A percentile compares a stretch with the other conserved stretches of the same genome.
Conservation (phyloP, 2,888 invertebrate genomes). For the Alloplasta piceator region DNA sequence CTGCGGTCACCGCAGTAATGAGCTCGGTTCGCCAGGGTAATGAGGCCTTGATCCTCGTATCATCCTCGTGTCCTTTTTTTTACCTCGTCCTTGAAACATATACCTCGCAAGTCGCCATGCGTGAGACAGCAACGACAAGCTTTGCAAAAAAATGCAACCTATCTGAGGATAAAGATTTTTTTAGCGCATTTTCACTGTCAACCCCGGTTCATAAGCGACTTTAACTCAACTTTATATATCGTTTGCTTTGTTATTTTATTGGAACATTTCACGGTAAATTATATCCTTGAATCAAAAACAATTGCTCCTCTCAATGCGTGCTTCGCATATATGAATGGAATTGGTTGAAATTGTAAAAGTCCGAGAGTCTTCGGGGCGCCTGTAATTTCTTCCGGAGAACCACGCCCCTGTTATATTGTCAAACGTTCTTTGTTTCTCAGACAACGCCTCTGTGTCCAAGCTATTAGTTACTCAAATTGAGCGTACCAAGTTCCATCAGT, state of each 20-base stretch:
- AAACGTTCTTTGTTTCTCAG: conserved; percentile 74
- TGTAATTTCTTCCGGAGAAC: conserved; percentile 43
- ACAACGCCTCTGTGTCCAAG: conserved; percentile 43
- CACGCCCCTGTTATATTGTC: conserved; percentile 74
- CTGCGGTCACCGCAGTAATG: conserved; percentile 80
- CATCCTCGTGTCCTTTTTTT: conserved; percentile 37
- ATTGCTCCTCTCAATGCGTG: not conserved
- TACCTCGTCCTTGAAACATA: conserved; percentile 48
- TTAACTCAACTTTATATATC: no score
- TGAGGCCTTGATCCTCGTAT: conserved; percentile 73
- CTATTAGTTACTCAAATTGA: conserved; percentile 78
- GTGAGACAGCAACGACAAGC: conserved; percentile 13
- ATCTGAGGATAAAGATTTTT: not conserved
- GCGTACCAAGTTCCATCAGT: conserved; percentile 72
- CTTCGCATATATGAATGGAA: not conserved
- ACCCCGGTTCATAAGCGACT: no score
- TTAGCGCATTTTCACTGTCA: no score
- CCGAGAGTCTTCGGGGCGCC: conserved; percentile 63
- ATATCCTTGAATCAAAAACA: no score
- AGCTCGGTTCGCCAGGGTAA: conserved; percentile 79
- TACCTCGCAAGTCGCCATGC: conserved; percentile 24
- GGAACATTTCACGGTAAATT: no score
- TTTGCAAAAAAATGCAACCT: not conserved
- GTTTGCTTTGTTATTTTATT: no score
- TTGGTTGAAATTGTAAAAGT: conserved; percentile 32